Percentiles rank a stretch among this genome's conserved stretches.
Conservation (phyloP, 2,113 vertebrate species). For the Nymphicus hollandicus region DNA sequence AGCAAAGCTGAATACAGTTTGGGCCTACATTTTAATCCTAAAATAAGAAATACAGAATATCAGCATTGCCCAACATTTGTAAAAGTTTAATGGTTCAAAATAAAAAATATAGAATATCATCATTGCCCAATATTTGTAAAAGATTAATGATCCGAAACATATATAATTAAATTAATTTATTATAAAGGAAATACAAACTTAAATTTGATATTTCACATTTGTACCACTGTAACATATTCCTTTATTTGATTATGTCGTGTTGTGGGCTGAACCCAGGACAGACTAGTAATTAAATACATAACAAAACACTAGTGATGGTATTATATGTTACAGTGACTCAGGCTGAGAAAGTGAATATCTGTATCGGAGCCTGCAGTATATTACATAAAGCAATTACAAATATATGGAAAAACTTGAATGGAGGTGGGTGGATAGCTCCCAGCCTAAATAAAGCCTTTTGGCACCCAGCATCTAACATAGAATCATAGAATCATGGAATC, state of each 20-base stretch:
- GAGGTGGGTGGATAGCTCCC: not conserved
- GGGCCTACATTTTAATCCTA: not conserved
- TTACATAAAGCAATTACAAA: not conserved
- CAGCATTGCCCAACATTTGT: not conserved
- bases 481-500: not conserved
- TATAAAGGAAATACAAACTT: not conserved
- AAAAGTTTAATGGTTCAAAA: not conserved
- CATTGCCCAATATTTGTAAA: not conserved
- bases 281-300: not conserved
- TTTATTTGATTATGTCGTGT: not conserved
- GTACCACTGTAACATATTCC: not conserved
- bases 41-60: not conserved
- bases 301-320: not conserved
- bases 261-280: not conserved
- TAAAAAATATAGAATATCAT: not conserved
- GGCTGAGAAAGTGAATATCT: not conserved
- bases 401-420: not conserved
- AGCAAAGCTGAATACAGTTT: not conserved
- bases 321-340: not conserved
- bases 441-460: not conserved
- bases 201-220: not conserved
- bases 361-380: not conserved
- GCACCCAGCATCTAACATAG: rapidly evolving
- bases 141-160: not conserved
- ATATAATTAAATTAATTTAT: not conserved